A percentile compares a stretch with the other conserved stretches of the same genome.
These are phyloP conservation scores for Acromyrmex echinatior DNA, from an alignment of 1,140 invertebrate genomes.

Conservation along the genomic window DNA sequence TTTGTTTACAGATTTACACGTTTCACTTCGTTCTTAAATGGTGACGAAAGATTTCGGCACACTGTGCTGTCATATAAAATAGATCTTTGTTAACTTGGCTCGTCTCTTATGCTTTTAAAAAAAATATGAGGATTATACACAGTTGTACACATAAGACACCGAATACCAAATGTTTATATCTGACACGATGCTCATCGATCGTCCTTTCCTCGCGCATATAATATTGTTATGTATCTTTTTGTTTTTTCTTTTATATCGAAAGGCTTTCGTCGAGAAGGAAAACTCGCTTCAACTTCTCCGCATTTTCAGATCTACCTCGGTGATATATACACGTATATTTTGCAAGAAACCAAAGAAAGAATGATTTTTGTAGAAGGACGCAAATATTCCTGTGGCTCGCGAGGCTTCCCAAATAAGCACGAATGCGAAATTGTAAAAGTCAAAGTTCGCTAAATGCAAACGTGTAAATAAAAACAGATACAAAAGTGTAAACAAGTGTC, in stretches of 20 bases:
- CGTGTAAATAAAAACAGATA: conserved; percentile 29
- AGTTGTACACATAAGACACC: conserved; percentile 39
- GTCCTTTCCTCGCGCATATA: conserved; percentile 33
- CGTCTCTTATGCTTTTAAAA: conserved; percentile 48
- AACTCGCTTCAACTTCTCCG: conserved; percentile 73
- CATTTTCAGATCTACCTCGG: conserved; percentile 81
- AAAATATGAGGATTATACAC: conserved; percentile 62
- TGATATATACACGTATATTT: conserved; percentile 76
- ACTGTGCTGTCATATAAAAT: conserved; percentile 51
- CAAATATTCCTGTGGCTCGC: conserved; percentile 66
- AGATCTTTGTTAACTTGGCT: conserved; percentile 42
- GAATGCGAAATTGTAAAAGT: conserved; percentile 17
- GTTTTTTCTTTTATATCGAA: conserved; percentile 49
- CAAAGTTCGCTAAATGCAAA: conserved; percentile 14
- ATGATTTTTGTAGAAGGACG: conserved; percentile 52
- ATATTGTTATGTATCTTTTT: conserved; percentile 10
- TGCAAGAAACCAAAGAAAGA: conserved; percentile 44
- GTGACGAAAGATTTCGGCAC: conserved; percentile 28
- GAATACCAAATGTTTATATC: conserved; percentile 69
- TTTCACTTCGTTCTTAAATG: conserved; percentile 37
- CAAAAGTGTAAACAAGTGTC: conserved; percentile 43
- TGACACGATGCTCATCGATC: conserved; percentile 71
- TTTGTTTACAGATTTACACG: conserved; percentile 43
- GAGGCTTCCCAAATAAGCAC: background rate
- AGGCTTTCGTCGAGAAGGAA: conserved; percentile 67